Percentiles rank a stretch among this genome's conserved stretches.
Conservation (phyloP, 2,888 invertebrate species). For the Nomada flava region DNA sequence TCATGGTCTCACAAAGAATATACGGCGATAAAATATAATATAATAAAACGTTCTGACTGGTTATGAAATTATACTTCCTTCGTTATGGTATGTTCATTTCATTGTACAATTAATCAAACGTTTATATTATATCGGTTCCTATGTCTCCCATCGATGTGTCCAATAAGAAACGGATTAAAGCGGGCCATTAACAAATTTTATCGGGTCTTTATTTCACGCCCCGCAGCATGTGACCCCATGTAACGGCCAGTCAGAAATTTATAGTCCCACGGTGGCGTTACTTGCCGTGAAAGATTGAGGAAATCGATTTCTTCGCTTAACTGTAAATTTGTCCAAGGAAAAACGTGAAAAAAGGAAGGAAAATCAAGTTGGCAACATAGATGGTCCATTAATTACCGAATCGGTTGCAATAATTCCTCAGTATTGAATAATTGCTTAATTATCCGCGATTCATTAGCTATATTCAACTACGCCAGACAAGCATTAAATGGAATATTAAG, state of each 20-base stretch:
- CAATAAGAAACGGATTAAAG: conserved; percentile 24
- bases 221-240: conserved; percentile 26
- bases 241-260: conserved; percentile 46
- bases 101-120: not conserved
- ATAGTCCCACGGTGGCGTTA: conserved; percentile 20
- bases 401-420: not conserved
- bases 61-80: no score
- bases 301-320: conserved; percentile 40
- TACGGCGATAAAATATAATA: no score
- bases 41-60: no score
- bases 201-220: conserved; percentile 48
- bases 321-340: not conserved
- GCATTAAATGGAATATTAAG: conserved; percentile 49
- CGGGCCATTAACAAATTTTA: conserved; percentile 42
- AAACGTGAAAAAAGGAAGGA: not conserved
- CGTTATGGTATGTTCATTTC: not conserved
- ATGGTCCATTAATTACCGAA: conserved; percentile 17
- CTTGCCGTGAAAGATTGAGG: conserved; percentile 24
- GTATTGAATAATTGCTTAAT: conserved; percentile 45
- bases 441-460: conserved; percentile 45
- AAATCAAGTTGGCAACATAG: not conserved
- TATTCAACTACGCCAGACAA: conserved; percentile 29
- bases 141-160: not conserved
- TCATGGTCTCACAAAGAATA: no score
- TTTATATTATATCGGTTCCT: not conserved